These are phyloP conservation scores for Trachemys scripta DNA, from an alignment of 2,113 vertebrate species.

Conservation along the genomic window DNA sequence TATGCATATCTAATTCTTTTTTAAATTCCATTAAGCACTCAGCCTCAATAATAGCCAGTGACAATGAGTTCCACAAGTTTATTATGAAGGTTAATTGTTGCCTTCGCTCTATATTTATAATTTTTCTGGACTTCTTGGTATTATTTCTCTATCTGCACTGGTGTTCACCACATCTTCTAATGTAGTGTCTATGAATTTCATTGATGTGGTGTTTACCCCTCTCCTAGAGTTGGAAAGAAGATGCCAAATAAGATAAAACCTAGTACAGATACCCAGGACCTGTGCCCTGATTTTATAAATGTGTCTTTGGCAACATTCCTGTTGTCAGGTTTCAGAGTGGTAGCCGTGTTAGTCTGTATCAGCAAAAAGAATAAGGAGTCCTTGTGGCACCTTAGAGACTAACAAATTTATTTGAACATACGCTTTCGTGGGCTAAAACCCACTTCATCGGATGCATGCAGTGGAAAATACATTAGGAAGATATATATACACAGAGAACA, in stretches of 20 bases:
- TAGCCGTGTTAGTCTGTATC: no score
- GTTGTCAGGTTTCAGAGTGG: neutral
- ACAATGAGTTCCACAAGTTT: neutral
- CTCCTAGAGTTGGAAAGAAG: fast-evolving
- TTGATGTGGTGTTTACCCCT: neutral
- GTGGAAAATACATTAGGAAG: no score
- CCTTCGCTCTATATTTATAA: fast-evolving
- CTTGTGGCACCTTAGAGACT: no score
- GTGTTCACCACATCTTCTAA: neutral
- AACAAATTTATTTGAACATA: no score
- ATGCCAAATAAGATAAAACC: fast-evolving
- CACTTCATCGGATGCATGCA: no score
- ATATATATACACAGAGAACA: no score
- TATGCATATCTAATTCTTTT: fast-evolving
- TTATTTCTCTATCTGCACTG: neutral
- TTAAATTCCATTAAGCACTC: neutral
- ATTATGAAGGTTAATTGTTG: neutral
- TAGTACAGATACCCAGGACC: fast-evolving
- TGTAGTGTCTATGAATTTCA: neutral
- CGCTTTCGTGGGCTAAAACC: no score
- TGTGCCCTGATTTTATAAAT: neutral
- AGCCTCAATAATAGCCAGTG: neutral
- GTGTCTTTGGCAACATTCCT: fast-evolving
- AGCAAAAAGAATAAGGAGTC: no score
- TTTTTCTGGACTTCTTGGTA: fast-evolving